phyloP scores from a whole-genome alignment of 2,113 vertebrate species.

The Fulica atra region DNA sequence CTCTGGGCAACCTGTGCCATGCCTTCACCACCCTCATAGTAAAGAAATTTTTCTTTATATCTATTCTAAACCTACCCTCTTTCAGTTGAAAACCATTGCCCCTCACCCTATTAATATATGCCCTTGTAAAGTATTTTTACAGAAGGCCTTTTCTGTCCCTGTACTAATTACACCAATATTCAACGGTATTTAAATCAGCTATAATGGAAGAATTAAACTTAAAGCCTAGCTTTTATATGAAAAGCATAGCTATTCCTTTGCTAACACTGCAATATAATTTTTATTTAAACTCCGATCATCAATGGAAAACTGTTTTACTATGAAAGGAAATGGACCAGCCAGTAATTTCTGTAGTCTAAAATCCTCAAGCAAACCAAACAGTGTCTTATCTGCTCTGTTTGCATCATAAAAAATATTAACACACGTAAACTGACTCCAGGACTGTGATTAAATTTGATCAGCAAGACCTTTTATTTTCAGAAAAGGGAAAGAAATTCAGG shows the following conservation, averaged over 20 bases:
- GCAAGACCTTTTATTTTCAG: not conserved
- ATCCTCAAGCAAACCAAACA: not conserved
- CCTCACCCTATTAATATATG: no score
- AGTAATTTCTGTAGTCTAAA: not conserved
- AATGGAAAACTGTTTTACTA: not conserved
- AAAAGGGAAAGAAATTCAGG: not conserved
- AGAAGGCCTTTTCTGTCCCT: not conserved
- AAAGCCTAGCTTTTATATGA: not conserved
- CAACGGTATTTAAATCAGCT: not conserved
- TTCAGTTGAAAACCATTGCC: no score
- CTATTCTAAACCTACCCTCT: no score
- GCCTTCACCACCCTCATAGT: no score
- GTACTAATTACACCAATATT: not conserved
- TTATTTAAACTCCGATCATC: not conserved
- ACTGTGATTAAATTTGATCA: not conserved
- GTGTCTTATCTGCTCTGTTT: not conserved
- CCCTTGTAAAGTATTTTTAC: not conserved
- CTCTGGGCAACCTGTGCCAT: no score
- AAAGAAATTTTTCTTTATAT: no score
- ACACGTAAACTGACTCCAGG: not conserved
- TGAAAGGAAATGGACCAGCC: not conserved
- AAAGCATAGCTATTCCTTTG: not conserved
- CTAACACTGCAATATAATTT: not conserved
- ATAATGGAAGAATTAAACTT: not conserved
- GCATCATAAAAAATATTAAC: conserved; percentile 13